Conservation (phyloP, 2,888 invertebrate species). For the Hyposoter dolosus region DNA sequence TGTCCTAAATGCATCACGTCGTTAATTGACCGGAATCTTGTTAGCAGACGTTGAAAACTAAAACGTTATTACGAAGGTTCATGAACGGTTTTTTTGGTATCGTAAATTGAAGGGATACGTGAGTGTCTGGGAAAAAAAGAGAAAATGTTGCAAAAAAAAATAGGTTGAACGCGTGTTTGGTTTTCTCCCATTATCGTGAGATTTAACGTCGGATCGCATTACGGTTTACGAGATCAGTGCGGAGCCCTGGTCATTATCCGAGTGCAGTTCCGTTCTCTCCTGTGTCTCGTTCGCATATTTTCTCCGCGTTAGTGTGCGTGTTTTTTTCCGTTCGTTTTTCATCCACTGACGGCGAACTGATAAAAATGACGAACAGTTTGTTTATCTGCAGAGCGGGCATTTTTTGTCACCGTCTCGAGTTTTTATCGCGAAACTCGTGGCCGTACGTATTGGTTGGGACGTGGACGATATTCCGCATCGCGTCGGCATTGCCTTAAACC, state of each 20-base stretch:
- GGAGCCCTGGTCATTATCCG: slow-evolving; percentile 50
- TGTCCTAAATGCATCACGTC: neutral
- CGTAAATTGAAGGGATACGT: slow-evolving; percentile 9
- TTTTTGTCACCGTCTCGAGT: neutral
- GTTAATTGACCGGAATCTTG: neutral
- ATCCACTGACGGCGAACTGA: slow-evolving; percentile 23
- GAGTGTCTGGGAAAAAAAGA: neutral
- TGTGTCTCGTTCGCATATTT: neutral
- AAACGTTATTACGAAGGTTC: neutral
- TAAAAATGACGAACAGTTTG: slow-evolving; percentile 62
- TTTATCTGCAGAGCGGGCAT: slow-evolving; percentile 34
- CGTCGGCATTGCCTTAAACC: slow-evolving; percentile 5
- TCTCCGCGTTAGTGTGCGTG: neutral
- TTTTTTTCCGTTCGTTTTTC: slow-evolving; percentile 21
- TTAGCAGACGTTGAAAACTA: slow-evolving; percentile 5
- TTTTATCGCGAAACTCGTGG: slow-evolving; percentile 26
- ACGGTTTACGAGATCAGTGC: slow-evolving; percentile 49
- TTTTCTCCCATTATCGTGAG: slow-evolving; percentile 42
- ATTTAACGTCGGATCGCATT: slow-evolving; percentile 50
- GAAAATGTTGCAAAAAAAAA: neutral
- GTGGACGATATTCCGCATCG: neutral
- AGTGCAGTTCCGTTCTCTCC: slow-evolving; percentile 25
- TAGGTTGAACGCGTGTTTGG: slow-evolving; percentile 29
- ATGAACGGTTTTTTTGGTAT: neutral
- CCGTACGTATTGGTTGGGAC: neutral